Conservation (phyloP, 2,888 invertebrate species). For the Caprella mutica region DNA sequence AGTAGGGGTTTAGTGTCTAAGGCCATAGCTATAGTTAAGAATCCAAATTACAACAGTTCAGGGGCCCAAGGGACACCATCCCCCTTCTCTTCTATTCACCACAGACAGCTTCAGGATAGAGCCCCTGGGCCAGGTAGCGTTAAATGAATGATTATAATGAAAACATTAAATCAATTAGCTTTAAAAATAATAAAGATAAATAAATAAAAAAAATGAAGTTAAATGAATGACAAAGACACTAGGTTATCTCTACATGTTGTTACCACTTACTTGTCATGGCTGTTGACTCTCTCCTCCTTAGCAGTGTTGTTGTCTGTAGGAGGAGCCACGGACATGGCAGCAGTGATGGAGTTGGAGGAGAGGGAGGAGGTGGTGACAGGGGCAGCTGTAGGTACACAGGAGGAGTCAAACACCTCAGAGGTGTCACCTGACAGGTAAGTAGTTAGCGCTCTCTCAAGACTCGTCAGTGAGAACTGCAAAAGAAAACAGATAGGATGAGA, state of each 20-base stretch:
- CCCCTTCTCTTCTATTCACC: too few species aligned
- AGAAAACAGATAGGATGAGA: constrained; percentile 15
- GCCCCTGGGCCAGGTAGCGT: too few species aligned
- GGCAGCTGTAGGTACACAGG: constrained; percentile 63
- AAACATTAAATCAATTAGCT: neutral
- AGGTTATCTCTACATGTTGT: neutral
- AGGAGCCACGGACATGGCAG: constrained; percentile 35
- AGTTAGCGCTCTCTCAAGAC: constrained; percentile 74
- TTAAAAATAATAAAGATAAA: too few species aligned
- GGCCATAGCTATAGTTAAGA: too few species aligned
- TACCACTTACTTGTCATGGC: constrained; percentile 27
- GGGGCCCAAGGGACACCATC: too few species aligned
- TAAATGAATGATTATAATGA: neutral
- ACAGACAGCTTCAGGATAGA: too few species aligned
- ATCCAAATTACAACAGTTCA: too few species aligned
- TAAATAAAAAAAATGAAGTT: neutral
- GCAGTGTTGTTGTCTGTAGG: constrained; percentile 39
- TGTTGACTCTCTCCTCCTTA: constrained; percentile 19
- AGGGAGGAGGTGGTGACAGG: constrained; percentile 23
- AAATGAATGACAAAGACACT: neutral
- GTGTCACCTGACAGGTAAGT: constrained; percentile 65
- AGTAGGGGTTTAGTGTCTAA: too few species aligned
- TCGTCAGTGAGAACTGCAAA: constrained; percentile 62
- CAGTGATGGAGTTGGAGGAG: constrained; percentile 45
- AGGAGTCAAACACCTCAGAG: constrained; percentile 68